Evolutionary conservation across 2,888 invertebrate genomes (phyloP), one percentile per base, ranked within the genome.

Genomic region (Acanthosepion esculentum): DNA sequence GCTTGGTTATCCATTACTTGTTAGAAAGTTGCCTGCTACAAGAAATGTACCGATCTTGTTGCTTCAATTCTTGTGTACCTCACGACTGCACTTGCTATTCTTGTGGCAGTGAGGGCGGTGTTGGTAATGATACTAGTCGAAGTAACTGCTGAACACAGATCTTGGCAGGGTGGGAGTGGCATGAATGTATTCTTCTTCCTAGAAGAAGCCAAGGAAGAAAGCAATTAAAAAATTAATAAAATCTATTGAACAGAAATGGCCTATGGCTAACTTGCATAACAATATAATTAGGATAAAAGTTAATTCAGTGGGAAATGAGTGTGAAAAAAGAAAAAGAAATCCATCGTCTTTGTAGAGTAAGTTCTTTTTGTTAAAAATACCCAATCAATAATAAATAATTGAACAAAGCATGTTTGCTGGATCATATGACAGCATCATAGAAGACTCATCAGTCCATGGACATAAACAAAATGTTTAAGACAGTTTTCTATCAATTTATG

Each of bases 1-100:
- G n/a, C n/a, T 78, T 78, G n/a, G 78, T 78, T n/a, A 78, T 78
- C n/a, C 78, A 78, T 78, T 78, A 78, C 78, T 78, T 78, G 78
- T 78, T 78, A 78, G n/a, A 78, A 78, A 78, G 78, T 78, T 78
- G n/a, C n/a, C n/a, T n/a, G 12, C 78, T 78, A 78, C 78, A 78
- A 78, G 78, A 78, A 78, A 78, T 78, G n/a, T n/a, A 78, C 78
- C 18, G 78, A 78, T 78, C n/a, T 78, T n/a, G n/a, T 78, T n/a
- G 78, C 78, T 78, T 78, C n/a, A 78, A 78, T 78, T 78, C 78
- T 78, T 78, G 78, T 78, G 78, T n/a, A 59, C 59, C 59, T 59
- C 59, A 59, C 59, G 59, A 59, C 59, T 59, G 59, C 59, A 78
- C 15, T 78, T 12, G n/a, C 78, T 78, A n/a, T n/a, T 78, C 78